Evolutionary conservation across 2,888 invertebrate genomes (phyloP).

Genomic region (Hermaeophaga mercurialis): DNA sequence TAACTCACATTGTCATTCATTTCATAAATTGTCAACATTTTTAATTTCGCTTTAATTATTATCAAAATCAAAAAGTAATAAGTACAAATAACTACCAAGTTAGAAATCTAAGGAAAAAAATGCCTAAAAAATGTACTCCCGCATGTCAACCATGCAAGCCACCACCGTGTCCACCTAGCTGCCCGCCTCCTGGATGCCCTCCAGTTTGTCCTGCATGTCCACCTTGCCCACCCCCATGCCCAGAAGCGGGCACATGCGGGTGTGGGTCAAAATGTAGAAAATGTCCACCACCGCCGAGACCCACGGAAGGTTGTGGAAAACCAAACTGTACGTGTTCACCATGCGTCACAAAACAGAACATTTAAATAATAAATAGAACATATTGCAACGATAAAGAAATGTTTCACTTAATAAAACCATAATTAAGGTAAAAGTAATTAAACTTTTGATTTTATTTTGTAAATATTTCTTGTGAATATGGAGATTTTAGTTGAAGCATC

Average conservation of each 20-base stretch:
- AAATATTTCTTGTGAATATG: background rate
- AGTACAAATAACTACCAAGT: background rate
- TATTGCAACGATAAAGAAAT: no score
- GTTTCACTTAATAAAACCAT: no score
- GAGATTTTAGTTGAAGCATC: no score
- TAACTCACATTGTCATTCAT: background rate
- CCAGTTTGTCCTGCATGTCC: background rate
- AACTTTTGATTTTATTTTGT: background rate
- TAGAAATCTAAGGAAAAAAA: no score
- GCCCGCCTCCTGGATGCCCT: background rate
- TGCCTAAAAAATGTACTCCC: background rate
- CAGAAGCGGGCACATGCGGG: background rate
- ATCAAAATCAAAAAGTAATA: background rate
- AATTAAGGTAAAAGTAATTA: background rate
- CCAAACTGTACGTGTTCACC: background rate
- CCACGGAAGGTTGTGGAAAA: background rate
- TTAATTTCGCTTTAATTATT: background rate
- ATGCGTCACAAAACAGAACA: background rate
- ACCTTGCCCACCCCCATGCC: conserved; percentile 1
- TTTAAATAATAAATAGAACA: background rate
- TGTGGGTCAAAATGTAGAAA: conserved; percentile 1
- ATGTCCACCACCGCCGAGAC: background rate
- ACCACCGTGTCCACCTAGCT: background rate
- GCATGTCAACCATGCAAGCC: background rate
- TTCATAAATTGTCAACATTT: background rate